Conservation (phyloP, 2,888 invertebrate species). For the Neoascia interrupta region DNA sequence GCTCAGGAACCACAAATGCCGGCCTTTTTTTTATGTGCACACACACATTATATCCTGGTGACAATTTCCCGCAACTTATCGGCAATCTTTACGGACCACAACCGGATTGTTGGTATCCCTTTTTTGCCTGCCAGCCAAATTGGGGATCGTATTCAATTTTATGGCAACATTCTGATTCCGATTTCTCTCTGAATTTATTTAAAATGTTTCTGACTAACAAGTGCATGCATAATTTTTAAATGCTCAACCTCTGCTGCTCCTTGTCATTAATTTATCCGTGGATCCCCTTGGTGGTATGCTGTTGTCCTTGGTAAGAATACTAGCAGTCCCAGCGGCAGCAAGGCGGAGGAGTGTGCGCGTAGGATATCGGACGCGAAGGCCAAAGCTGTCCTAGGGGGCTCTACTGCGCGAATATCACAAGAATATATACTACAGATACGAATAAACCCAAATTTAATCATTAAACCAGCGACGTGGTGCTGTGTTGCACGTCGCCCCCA, state of each 20-base stretch:
- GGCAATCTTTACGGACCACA: conserved; percentile 16
- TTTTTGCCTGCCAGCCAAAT: conserved; percentile 1
- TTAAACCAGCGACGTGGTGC: conserved; percentile 1
- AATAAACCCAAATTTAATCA: conserved; percentile 30
- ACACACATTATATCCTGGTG: conserved; percentile 4
- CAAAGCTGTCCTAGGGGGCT: not conserved
- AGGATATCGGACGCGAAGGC: not conserved
- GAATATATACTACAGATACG: too few relatives aligned
- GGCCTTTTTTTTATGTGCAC: conserved; percentile 1
- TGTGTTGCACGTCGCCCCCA: not conserved
- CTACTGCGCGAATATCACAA: not conserved
- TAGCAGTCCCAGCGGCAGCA: too few relatives aligned
- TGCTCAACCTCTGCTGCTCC: not conserved
- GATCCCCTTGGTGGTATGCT: conserved; percentile 1
- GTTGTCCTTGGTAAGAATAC: too few relatives aligned
- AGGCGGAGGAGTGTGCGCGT: not conserved
- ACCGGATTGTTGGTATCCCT: conserved; percentile 7
- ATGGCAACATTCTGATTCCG: conserved; percentile 11
- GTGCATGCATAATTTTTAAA: not conserved
- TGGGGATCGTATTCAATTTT: conserved; percentile 24
- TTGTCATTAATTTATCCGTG: not conserved
- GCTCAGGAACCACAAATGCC: not conserved
- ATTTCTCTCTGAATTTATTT: not conserved
- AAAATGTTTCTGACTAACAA: conserved; percentile 1
- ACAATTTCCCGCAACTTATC: conserved; percentile 21